These are phyloP conservation scores for Leucophenga montana DNA, from an alignment of 2,888 invertebrate species.

Conservation along the genomic window DNA sequence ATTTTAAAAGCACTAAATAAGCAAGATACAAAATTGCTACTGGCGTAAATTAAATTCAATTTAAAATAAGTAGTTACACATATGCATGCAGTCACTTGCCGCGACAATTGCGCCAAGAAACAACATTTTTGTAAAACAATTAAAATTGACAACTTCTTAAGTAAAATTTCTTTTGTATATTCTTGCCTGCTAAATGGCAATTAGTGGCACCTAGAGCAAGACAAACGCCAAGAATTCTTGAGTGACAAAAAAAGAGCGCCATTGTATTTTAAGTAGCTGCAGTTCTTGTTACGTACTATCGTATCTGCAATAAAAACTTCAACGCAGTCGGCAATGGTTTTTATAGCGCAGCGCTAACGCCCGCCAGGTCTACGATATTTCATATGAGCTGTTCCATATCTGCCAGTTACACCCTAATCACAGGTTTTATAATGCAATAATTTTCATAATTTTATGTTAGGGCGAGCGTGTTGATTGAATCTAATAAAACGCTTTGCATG, in stretches of 20 bases:
- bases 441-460: conserved; percentile 61
- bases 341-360: conserved; percentile 6
- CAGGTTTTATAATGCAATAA: conserved; percentile 50
- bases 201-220: too few relatives aligned
- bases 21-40: too few relatives aligned
- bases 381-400: neutral
- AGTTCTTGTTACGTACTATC: neutral
- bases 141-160: too few relatives aligned
- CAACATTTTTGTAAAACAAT: too few relatives aligned
- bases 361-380: neutral
- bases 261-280: neutral
- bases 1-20: too few relatives aligned
- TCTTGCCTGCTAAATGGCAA: too few relatives aligned
- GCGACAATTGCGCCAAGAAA: too few relatives aligned
- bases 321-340: neutral
- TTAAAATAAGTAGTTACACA: too few relatives aligned
- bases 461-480: conserved; percentile 61
- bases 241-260: neutral
- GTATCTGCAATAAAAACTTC: neutral
- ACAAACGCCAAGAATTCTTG: too few relatives aligned
- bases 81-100: too few relatives aligned
- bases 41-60: too few relatives aligned
- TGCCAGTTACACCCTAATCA: conserved; percentile 54
- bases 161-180: too few relatives aligned
- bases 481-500: conserved; percentile 42